phyloP scores from a whole-genome alignment of 2,888 invertebrate species.

The Helleia helle region DNA sequence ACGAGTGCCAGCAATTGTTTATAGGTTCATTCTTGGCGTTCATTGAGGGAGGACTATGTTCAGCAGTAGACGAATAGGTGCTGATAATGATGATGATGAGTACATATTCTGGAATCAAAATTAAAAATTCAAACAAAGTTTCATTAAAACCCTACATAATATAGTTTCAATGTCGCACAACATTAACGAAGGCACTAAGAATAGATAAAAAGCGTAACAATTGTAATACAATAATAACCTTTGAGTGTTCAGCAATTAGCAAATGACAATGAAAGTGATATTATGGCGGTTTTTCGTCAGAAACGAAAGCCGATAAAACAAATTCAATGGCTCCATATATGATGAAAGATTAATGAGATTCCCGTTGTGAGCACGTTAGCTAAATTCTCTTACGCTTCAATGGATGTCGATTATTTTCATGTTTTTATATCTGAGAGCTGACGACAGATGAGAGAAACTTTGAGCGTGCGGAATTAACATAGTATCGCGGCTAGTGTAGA shows the following conservation, averaged over 20 bases:
- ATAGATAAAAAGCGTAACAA: constrained; percentile 10
- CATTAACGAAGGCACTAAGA: too few species aligned
- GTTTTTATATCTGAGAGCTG: constrained; percentile 33
- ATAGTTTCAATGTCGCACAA: too few species aligned
- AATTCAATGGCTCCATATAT: constrained; percentile 41
- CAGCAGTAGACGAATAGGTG: too few species aligned
- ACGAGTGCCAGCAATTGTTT: too few species aligned
- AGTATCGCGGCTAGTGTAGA: constrained; percentile 3
- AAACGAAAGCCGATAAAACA: constrained; percentile 50
- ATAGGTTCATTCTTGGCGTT: too few species aligned
- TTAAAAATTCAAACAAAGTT: too few species aligned
- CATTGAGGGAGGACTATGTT: too few species aligned
- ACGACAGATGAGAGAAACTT: constrained; percentile 35
- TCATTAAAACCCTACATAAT: too few species aligned
- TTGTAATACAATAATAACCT: constrained; percentile 13
- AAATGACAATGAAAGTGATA: constrained; percentile 39
- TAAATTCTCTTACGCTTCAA: constrained; percentile 52
- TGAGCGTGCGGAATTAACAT: constrained; percentile 15
- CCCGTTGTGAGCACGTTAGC: constrained; percentile 34
- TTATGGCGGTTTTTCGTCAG: constrained; percentile 37
- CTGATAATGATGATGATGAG: too few species aligned
- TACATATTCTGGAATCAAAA: too few species aligned
- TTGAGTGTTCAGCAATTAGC: constrained; percentile 15
- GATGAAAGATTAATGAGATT: constrained; percentile 38
- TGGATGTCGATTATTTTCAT: constrained; percentile 45